phyloP scores from a whole-genome alignment of 2,888 invertebrate species.

The Venusia cambrica region DNA sequence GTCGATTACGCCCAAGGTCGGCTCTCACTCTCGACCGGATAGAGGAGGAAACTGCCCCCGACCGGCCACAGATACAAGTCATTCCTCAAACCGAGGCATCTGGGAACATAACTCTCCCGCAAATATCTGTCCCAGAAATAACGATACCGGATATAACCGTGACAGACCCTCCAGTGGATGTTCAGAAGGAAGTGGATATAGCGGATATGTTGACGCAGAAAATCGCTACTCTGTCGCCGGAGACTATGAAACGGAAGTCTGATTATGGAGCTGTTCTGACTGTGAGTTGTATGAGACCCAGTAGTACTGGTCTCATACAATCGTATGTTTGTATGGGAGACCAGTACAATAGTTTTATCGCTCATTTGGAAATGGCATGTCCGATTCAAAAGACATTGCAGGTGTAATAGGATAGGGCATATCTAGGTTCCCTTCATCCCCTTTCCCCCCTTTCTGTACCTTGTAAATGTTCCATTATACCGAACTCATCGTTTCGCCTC shows the following conservation, averaged over 20 bases:
- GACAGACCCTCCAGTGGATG: slow-evolving; percentile 1
- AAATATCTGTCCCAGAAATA: slow-evolving; percentile 15
- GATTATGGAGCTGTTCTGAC: slow-evolving; percentile 24
- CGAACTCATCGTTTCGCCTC: no score
- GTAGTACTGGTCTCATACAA: no score
- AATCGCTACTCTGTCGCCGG: slow-evolving; percentile 39
- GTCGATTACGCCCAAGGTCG: slow-evolving; percentile 20
- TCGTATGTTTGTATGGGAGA: no score
- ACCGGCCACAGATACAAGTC: slow-evolving; percentile 19
- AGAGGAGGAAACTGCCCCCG: slow-evolving; percentile 35
- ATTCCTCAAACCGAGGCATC: slow-evolving; percentile 8
- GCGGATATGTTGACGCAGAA: slow-evolving; percentile 55
- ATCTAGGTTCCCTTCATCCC: no score
- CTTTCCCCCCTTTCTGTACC: no score
- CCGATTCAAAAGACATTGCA: no score
- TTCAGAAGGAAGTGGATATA: slow-evolving; percentile 38
- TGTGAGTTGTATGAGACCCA: no score
- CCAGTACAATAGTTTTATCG: no score
- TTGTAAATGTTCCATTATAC: no score
- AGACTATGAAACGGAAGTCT: slow-evolving; percentile 34
- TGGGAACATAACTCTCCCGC: slow-evolving; percentile 1
- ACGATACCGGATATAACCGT: no score
- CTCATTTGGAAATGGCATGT: no score
- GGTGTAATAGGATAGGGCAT: no score
- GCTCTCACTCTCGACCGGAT: slow-evolving; percentile 37